These are phyloP conservation scores for Seladonia tumulorum DNA, from an alignment of 2,888 invertebrate genomes.

Conservation along the genomic window DNA sequence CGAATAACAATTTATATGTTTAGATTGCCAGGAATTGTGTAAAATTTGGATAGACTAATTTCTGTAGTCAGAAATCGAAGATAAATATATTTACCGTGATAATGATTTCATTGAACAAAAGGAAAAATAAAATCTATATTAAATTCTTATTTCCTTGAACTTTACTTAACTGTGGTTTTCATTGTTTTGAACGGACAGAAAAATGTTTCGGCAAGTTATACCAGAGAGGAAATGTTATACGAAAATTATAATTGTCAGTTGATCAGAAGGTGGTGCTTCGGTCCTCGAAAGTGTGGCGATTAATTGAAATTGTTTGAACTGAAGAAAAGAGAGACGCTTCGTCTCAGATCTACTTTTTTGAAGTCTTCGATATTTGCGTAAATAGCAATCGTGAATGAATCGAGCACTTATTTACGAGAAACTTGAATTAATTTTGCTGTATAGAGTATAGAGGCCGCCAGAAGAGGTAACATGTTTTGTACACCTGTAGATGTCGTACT, in stretches of 20 bases:
- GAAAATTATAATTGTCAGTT: background rate
- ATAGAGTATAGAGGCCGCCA: conserved; percentile 35
- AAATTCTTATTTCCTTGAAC: background rate
- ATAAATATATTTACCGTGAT: background rate
- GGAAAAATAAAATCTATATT: background rate
- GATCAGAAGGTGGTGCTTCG: background rate
- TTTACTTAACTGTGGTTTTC: background rate
- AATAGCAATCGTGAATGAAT: background rate
- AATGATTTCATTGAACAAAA: background rate
- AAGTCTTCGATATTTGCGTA: background rate
- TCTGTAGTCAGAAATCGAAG: background rate
- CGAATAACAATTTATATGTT: background rate
- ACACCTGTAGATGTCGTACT: background rate
- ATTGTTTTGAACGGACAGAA: background rate
- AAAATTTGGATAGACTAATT: background rate
- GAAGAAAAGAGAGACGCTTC: background rate
- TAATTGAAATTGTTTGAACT: background rate
- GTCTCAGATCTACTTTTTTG: background rate
- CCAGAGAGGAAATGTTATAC: too few relatives aligned
- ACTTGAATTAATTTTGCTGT: conserved; percentile 25
- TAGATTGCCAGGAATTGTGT: background rate
- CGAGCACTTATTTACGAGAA: background rate
- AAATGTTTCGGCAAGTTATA: background rate
- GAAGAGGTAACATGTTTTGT: background rate
- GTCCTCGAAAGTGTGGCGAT: background rate